These are phyloP conservation scores for Eupithecia pulchellata DNA, from an alignment of 2,888 invertebrate species.

Conservation along the genomic window DNA sequence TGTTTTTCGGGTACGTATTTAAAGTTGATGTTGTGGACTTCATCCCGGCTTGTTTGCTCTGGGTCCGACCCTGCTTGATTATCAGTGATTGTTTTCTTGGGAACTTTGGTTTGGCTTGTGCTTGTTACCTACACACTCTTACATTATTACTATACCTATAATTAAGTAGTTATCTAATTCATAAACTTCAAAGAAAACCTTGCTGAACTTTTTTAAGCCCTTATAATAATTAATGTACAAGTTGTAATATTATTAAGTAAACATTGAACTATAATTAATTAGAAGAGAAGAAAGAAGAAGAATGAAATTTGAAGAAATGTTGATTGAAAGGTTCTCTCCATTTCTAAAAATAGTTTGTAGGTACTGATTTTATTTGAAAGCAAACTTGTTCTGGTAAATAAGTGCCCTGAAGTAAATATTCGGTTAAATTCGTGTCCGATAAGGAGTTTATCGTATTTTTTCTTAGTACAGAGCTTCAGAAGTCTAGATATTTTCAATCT, in stretches of 20 bases:
- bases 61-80: slow-evolving; percentile 38
- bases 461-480: neutral
- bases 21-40: slow-evolving; percentile 55
- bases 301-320: no score
- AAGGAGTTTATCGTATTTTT: neutral
- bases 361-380: neutral
- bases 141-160: neutral
- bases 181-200: neutral
- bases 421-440: neutral
- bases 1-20: slow-evolving; percentile 66
- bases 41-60: slow-evolving; percentile 52
- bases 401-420: no score
- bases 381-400: no score
- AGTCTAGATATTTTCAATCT: slow-evolving; percentile 66
- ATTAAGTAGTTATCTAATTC: neutral
- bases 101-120: slow-evolving; percentile 19
- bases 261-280: neutral
- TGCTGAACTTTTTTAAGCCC: no score
- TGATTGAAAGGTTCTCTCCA: neutral
- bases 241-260: neutral
- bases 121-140: neutral
- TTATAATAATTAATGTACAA: neutral
- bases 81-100: slow-evolving; percentile 39
- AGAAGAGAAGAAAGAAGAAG: no score
- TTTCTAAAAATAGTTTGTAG: neutral